Evolutionary conservation across 2,888 invertebrate genomes (phyloP).

Genomic region (Mythimna albipuncta): DNA sequence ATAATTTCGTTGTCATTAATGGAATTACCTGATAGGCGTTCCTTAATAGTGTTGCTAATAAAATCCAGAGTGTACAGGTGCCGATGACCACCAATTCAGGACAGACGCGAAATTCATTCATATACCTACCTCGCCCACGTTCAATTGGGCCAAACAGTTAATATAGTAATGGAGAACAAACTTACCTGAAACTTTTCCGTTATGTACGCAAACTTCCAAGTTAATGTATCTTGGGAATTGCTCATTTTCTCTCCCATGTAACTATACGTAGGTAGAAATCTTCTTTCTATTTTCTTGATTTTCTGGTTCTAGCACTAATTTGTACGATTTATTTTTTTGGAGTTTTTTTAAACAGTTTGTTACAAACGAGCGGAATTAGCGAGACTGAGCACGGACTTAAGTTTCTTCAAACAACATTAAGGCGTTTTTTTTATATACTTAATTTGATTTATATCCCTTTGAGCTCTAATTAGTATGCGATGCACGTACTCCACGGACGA

Average conservation of each 20-base stretch:
- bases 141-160: conserved; percentile 81
- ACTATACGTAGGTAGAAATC: conserved; percentile 3
- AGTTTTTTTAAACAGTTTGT: conserved; percentile 8
- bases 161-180: conserved; percentile 81
- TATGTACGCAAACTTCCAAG: conserved; percentile 63
- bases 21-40: conserved; percentile 22
- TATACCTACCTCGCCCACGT: conserved; percentile 80
- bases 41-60: conserved; percentile 42
- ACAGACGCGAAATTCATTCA: conserved; percentile 82
- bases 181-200: conserved; percentile 70
- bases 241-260: conserved; percentile 28
- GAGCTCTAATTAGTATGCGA: conserved; percentile 42
- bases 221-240: conserved; percentile 55
- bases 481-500: conserved; percentile 35
- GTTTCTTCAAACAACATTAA: conserved; percentile 32
- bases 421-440: conserved; percentile 15
- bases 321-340: conserved; percentile 6
- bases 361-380: conserved; percentile 19
- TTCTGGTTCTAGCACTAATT: conserved; percentile 9
- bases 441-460: conserved; percentile 26
- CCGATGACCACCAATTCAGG: conserved; percentile 62
- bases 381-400: conserved; percentile 14
- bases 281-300: conserved; percentile 25
- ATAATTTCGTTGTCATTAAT: conserved; percentile 14
- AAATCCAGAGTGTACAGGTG: conserved; percentile 66